A percentile compares a stretch with the other conserved stretches of the same genome.
Evolutionary conservation across 2,113 vertebrate genomes (phyloP).

Genomic region (Alouatta palliata): DNA sequence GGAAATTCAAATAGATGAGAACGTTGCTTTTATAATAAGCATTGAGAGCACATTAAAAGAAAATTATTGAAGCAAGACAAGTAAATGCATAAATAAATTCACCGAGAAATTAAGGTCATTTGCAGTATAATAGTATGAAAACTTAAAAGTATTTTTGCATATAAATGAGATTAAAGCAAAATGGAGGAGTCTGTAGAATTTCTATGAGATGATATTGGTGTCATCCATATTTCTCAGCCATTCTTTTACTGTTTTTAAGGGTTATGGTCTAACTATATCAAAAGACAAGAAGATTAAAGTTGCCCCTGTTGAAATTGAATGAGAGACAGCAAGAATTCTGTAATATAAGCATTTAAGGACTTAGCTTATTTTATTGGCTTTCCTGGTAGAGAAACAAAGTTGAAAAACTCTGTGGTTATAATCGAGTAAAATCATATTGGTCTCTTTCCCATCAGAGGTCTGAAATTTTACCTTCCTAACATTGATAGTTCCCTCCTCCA

Average conservation of each 20-base stretch:
- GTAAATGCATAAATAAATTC: conserved; percentile 43
- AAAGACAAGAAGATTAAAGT: conserved; percentile 71
- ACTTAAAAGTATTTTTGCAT: neutral
- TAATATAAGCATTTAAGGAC: conserved; percentile 60
- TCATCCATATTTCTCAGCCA: neutral
- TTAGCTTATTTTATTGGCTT: conserved; percentile 59
- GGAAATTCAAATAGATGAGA: conserved; percentile 30
- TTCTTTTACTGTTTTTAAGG: conserved; percentile 56
- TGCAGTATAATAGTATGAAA: neutral
- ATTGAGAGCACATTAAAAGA: conserved; percentile 23
- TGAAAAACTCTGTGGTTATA: conserved; percentile 1
- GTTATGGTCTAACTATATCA: conserved; percentile 10
- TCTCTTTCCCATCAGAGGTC: conserved; percentile 44
- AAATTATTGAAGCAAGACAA: neutral
- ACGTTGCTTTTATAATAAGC: neutral
- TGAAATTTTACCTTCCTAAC: conserved; percentile 51
- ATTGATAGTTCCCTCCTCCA: conserved; percentile 29
- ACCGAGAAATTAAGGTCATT: conserved; percentile 19
- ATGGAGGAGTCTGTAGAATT: neutral
- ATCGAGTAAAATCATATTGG: conserved; percentile 10
- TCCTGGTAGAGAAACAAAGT: conserved; percentile 41
- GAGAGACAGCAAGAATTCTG: conserved; percentile 52
- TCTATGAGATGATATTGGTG: neutral
- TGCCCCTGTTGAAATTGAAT: neutral
- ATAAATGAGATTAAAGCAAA: conserved; percentile 28